These are phyloP conservation scores for Sanderia malayensis DNA, from an alignment of 30 jellyfish, hydroid and myxozoan species.

Conservation along the genomic window DNA sequence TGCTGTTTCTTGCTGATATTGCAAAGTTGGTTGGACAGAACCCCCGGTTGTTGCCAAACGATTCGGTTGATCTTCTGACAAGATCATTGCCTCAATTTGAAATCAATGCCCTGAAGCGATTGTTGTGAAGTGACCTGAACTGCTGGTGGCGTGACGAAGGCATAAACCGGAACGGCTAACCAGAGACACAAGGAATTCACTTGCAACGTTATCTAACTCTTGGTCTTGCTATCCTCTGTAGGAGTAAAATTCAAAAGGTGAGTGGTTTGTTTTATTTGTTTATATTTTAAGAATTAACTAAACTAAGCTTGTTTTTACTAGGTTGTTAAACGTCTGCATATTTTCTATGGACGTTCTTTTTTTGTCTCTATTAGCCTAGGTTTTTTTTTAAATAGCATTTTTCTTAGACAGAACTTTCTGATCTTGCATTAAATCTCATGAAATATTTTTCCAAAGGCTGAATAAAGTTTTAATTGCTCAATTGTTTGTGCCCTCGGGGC, in stretches of 20 bases:
- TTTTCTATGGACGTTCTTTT: too few relatives aligned
- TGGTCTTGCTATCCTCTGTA: conserved; percentile 33
- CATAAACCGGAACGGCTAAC: conserved; percentile 77
- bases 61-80: conserved; percentile 38
- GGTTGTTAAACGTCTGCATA: too few relatives aligned
- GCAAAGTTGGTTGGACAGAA: too few relatives aligned
- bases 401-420: too few relatives aligned
- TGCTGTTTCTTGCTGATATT: too few relatives aligned
- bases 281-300: not conserved
- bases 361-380: too few relatives aligned
- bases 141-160: conserved; percentile 69
- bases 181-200: conserved; percentile 27
- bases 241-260: conserved; percentile 44
- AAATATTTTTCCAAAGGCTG: too few relatives aligned
- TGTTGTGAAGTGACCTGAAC: conserved; percentile 55
- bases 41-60: conserved; percentile 19
- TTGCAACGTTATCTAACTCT: conserved; percentile 25
- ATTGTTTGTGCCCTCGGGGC: too few relatives aligned
- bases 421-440: too few relatives aligned
- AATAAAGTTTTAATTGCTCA: too few relatives aligned
- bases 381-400: too few relatives aligned
- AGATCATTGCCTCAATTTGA: conserved; percentile 26
- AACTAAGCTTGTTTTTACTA: too few relatives aligned
- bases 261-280: conserved; percentile 14
- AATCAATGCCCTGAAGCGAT: conserved; percentile 18